These are phyloP conservation scores for Falco novaeseelandiae DNA, from an alignment of 2,797 vertebrate species.

Conservation along the genomic window DNA sequence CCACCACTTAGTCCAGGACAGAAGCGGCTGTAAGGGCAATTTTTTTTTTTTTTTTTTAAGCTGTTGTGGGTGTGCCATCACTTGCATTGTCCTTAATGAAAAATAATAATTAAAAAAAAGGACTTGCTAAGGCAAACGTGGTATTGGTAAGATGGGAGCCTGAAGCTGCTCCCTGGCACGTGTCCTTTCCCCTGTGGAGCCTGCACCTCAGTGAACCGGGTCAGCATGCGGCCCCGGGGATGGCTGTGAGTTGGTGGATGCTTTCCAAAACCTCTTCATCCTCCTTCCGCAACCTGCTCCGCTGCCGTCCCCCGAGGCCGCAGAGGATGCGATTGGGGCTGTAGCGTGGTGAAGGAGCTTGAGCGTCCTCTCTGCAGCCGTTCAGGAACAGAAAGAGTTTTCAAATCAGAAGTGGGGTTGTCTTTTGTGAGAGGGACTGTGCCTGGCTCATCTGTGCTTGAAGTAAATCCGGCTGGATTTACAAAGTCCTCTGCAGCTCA, in stretches of 20 bases:
- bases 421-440: background rate
- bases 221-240: background rate
- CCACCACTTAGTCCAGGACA: background rate
- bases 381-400: background rate
- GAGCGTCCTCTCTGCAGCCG: background rate
- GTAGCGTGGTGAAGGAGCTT: background rate
- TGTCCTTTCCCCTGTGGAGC: background rate
- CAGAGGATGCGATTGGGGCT: background rate
- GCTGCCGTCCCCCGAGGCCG: fast-evolving
- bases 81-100: background rate
- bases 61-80: fast-evolving
- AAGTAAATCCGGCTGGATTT: background rate
- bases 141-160: background rate
- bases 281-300: background rate
- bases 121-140: background rate
- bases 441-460: background rate
- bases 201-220: background rate
- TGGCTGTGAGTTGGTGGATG: background rate
- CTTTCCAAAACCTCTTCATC: background rate
- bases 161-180: background rate
- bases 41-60: too few species aligned
- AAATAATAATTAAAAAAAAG: background rate
- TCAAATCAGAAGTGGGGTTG: background rate
- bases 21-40: background rate
- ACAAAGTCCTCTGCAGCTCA: background rate